Conservation (phyloP, 64 coral and sea anemone genomes). For the Dendrophyllia cribrosa region DNA sequence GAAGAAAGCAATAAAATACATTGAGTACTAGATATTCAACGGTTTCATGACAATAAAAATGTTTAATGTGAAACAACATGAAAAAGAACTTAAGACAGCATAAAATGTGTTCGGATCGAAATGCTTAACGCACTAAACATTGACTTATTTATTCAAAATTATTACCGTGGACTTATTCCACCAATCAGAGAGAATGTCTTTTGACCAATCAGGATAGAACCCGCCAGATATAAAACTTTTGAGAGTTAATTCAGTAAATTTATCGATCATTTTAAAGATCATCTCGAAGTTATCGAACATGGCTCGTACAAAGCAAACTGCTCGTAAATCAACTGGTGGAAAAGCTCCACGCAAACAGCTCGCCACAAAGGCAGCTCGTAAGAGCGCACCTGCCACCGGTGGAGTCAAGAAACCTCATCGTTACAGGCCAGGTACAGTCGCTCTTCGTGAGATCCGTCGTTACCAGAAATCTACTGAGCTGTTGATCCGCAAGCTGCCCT, state of each 20-base stretch:
- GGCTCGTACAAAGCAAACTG: constrained; percentile 13
- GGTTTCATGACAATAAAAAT: neutral
- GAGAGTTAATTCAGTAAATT: neutral
- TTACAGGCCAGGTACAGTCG: constrained; percentile 94
- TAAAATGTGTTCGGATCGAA: neutral
- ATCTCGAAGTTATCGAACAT: neutral
- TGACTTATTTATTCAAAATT: too few relatives aligned
- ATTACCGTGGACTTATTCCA: too few relatives aligned
- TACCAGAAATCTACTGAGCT: constrained; percentile 95
- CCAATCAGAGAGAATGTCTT: neutral
- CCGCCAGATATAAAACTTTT: neutral
- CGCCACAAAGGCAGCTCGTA: constrained; percentile 79
- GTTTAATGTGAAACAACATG: neutral
- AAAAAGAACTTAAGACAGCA: neutral
- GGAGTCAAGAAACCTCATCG: constrained; percentile 92
- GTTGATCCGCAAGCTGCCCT: constrained; percentile 91
- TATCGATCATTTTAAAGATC: neutral
- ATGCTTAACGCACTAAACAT: too few relatives aligned
- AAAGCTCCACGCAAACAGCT: constrained; percentile 83
- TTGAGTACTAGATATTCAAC: neutral
- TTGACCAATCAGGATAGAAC: neutral
- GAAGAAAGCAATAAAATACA: too few relatives aligned
- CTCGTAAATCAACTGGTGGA: constrained; percentile 79
- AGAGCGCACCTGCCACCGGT: constrained; percentile 78
- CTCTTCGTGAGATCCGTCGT: constrained; percentile 96